These are phyloP conservation scores for Bubo scandiacus DNA, from an alignment of 2,113 vertebrate species.

Conservation along the genomic window DNA sequence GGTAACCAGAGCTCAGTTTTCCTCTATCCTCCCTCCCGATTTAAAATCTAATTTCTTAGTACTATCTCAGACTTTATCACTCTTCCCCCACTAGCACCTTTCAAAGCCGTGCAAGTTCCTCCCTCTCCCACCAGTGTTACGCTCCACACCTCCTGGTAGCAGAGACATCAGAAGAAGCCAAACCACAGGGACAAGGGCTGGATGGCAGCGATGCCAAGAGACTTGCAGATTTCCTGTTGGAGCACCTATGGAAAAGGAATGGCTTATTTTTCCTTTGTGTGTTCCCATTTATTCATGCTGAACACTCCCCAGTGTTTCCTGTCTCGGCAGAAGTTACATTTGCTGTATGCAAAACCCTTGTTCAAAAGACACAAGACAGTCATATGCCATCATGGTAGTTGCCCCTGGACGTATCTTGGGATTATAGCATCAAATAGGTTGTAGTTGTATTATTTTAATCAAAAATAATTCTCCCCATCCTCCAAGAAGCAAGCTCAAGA, in stretches of 20 bases:
- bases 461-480: neutral
- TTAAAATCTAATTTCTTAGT: neutral
- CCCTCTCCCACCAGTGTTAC: fast-evolving
- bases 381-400: neutral
- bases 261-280: neutral
- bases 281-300: neutral
- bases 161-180: neutral
- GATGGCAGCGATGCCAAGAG: neutral
- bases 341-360: neutral
- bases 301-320: neutral
- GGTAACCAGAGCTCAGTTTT: neutral
- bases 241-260: neutral
- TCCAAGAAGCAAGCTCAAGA: neutral
- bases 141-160: neutral
- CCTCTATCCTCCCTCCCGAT: neutral
- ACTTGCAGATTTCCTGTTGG: neutral
- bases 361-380: neutral
- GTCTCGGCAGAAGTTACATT: neutral
- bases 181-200: neutral
- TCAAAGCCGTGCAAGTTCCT: neutral
- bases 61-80: neutral
- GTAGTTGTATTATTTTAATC: neutral
- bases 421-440: neutral
- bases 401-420: neutral
- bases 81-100: neutral